These are phyloP conservation scores for Atopsyche davidsoni DNA, from an alignment of 1,140 invertebrate species.

Conservation along the genomic window DNA sequence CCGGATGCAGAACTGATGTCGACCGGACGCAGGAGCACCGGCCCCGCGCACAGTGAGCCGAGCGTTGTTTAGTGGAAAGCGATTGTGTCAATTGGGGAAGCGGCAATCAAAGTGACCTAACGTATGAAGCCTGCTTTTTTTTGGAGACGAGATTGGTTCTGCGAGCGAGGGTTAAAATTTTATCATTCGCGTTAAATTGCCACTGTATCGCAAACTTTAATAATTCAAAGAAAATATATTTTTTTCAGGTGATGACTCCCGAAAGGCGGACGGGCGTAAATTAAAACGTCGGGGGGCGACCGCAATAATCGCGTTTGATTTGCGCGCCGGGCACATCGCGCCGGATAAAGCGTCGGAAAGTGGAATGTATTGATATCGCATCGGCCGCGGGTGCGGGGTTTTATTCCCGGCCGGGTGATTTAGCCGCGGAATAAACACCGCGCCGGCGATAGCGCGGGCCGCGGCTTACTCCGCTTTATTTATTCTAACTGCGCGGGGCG, in stretches of 20 bases:
- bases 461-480: conserved; percentile 25
- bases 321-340: conserved; percentile 9
- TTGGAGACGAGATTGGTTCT: too few relatives aligned
- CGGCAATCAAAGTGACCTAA: conserved; percentile 30
- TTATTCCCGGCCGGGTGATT: conserved; percentile 1
- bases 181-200: too few relatives aligned
- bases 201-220: too few relatives aligned
- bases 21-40: conserved; percentile 24
- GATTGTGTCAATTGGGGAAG: conserved; percentile 31
- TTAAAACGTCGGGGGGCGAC: not conserved
- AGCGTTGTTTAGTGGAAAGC: conserved; percentile 29
- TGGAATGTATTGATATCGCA: conserved; percentile 12
- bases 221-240: not conserved
- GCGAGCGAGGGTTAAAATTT: too few relatives aligned
- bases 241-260: conserved; percentile 3
- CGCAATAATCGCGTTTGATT: not conserved
- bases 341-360: conserved; percentile 6
- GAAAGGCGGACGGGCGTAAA: not conserved
- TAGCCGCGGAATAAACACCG: conserved; percentile 13
- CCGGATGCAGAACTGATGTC: too few relatives aligned
- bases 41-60: conserved; percentile 20
- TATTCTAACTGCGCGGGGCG: conserved; percentile 17
- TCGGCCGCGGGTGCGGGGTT: conserved; percentile 2
- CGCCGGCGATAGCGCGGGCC: not conserved
- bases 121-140: too few relatives aligned